These are phyloP conservation scores for Elgaria multicarinata DNA, from an alignment of 2,113 vertebrate species.

Conservation along the genomic window DNA sequence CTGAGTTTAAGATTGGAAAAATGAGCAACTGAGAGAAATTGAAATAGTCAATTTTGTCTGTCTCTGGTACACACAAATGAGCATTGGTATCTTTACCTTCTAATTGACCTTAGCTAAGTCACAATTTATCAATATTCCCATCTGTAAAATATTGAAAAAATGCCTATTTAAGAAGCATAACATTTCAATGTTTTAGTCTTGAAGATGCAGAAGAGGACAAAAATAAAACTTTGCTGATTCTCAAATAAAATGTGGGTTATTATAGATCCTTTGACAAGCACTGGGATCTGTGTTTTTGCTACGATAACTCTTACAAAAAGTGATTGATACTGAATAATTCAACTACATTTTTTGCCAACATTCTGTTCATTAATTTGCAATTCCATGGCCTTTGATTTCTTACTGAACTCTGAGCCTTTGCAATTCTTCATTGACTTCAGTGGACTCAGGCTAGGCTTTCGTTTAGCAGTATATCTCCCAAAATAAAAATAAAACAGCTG, in stretches of 20 bases:
- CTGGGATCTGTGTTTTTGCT: neutral
- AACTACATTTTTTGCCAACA: neutral
- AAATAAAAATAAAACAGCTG: conserved; percentile 7
- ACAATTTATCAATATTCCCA: neutral
- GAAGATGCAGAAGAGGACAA: neutral
- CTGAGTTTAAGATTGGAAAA: too few relatives aligned
- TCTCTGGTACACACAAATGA: neutral
- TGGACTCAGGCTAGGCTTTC: neutral
- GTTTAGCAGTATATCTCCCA: neutral
- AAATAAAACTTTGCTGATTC: neutral
- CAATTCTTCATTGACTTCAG: neutral
- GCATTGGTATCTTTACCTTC: neutral
- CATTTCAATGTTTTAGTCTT: neutral
- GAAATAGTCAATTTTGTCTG: too few relatives aligned
- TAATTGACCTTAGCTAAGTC: neutral
- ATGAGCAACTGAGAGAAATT: too few relatives aligned
- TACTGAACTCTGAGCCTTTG: neutral
- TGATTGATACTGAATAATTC: neutral
- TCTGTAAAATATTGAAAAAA: neutral
- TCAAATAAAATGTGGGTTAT: neutral
- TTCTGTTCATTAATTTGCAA: neutral
- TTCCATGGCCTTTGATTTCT: neutral
- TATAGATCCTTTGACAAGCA: neutral
- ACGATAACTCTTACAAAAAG: neutral
- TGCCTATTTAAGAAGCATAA: neutral